phyloP scores from a whole-genome alignment of 2,888 invertebrate genomes.

The Rotaria socialis region DNA sequence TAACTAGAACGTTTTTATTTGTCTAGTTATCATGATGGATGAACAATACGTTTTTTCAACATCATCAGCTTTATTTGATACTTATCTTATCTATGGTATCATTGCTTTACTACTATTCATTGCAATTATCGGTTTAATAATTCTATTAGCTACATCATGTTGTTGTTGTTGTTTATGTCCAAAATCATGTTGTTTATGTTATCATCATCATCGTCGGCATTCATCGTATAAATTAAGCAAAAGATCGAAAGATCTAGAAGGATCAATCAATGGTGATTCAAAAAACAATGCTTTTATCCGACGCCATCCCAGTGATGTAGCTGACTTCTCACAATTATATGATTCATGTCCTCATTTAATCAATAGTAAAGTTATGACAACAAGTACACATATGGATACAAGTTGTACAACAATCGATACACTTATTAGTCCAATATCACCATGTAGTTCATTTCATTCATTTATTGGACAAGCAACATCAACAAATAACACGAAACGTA shows the following conservation, averaged over 20 bases:
- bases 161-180: not conserved
- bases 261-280: not conserved
- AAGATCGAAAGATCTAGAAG: not conserved
- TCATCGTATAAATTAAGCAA: conserved; percentile 29
- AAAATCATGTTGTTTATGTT: not conserved
- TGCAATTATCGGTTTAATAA: not conserved
- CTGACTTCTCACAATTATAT: conserved; percentile 34
- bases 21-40: not conserved
- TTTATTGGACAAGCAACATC: not conserved
- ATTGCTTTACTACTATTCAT: not conserved
- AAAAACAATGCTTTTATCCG: not conserved
- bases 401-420: conserved; percentile 36
- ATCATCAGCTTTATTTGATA: not conserved
- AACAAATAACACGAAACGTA: not conserved
- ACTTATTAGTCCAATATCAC: conserved; percentile 10
- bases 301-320: conserved; percentile 21
- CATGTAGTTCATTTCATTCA: conserved; percentile 21
- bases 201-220: not conserved
- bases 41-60: not conserved
- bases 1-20: not conserved
- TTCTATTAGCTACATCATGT: not conserved
- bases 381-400: not conserved
- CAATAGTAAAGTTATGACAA: conserved; percentile 14
- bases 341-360: conserved; percentile 34
- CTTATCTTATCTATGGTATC: conserved; percentile 4